These are phyloP conservation scores for Calephelis virginiensis DNA, from an alignment of 1,140 invertebrate genomes.

Conservation along the genomic window DNA sequence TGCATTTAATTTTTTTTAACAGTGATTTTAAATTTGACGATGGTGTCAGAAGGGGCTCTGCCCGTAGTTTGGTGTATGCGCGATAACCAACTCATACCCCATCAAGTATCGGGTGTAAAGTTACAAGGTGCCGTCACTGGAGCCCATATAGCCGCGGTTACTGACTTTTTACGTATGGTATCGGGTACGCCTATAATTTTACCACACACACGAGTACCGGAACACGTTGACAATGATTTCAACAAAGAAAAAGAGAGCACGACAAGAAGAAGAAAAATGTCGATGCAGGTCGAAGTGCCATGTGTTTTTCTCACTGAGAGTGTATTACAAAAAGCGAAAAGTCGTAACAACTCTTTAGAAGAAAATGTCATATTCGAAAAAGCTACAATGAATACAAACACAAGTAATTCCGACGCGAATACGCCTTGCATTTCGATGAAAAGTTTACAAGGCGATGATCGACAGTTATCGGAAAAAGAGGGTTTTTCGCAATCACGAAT, in stretches of 20 bases:
- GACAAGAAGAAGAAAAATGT: constrained; percentile 68
- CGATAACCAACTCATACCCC: constrained; percentile 81
- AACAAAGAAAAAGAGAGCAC: constrained; percentile 67
- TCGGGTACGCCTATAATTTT: constrained; percentile 80
- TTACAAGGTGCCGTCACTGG: constrained; percentile 81
- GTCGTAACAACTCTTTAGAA: constrained; percentile 65
- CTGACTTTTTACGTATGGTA: constrained; percentile 80
- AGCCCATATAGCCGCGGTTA: constrained; percentile 81
- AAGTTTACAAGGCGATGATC: constrained; percentile 33
- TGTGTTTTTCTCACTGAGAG: constrained; percentile 77
- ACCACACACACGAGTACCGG: constrained; percentile 67
- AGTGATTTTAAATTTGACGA: constrained; percentile 51
- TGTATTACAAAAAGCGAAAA: constrained; percentile 65
- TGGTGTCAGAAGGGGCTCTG: constrained; percentile 80
- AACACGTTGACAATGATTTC: constrained; percentile 64
- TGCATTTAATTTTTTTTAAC: constrained; percentile 30
- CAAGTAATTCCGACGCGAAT: constrained; percentile 16
- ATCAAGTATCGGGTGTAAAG: constrained; percentile 81
- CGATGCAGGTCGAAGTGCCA: constrained; percentile 75
- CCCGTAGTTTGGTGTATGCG: constrained; percentile 82
- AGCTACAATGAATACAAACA: constrained; percentile 35
- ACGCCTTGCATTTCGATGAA: constrained; percentile 18
- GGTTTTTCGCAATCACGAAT: constrained; percentile 48
- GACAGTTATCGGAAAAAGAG: constrained; percentile 39
- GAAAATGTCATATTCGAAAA: constrained; percentile 61